Conservation (phyloP, 2,888 invertebrate species). For the Salpingus planirostris region DNA sequence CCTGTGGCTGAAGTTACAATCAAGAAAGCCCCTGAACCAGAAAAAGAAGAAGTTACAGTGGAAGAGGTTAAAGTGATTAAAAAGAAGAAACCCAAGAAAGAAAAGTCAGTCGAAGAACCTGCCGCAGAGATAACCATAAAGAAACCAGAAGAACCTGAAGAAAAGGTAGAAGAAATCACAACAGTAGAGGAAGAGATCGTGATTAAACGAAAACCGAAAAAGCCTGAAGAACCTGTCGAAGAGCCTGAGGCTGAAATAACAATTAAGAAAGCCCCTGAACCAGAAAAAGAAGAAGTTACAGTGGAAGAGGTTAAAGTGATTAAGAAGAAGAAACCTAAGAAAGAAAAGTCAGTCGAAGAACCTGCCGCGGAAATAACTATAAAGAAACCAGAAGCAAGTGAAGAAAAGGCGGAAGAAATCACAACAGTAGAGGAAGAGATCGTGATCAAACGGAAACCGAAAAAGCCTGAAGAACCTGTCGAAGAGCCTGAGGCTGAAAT, state of each 20-base stretch:
- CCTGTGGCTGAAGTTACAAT: constrained; percentile 3
- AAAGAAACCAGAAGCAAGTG: constrained; percentile 19
- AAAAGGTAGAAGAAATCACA: constrained; percentile 22
- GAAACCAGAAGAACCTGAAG: constrained; percentile 26
- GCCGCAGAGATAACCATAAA: constrained; percentile 13
- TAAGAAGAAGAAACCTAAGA: constrained; percentile 16
- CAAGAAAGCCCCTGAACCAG: constrained; percentile 7
- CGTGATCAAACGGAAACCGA: constrained; percentile 17
- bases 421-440: constrained; percentile 19
- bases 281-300: constrained; percentile 21
- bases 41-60: constrained; percentile 9
- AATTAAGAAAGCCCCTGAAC: constrained; percentile 14
- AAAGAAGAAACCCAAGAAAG: constrained; percentile 25
- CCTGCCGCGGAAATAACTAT: constrained; percentile 22
- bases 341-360: constrained; percentile 20
- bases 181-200: no score
- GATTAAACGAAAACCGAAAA: constrained; percentile 8
- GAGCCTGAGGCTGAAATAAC: constrained; percentile 4
- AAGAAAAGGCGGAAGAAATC: constrained; percentile 40
- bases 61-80: constrained; percentile 30
- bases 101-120: constrained; percentile 24
- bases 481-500: constrained; percentile 10
- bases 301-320: constrained; percentile 20
- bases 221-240: constrained; percentile 2
- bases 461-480: constrained; percentile 17